A percentile compares a stretch with the other conserved stretches of the same genome.
phyloP scores from a whole-genome alignment of 2,888 invertebrate genomes.

The Thecophora atra region DNA sequence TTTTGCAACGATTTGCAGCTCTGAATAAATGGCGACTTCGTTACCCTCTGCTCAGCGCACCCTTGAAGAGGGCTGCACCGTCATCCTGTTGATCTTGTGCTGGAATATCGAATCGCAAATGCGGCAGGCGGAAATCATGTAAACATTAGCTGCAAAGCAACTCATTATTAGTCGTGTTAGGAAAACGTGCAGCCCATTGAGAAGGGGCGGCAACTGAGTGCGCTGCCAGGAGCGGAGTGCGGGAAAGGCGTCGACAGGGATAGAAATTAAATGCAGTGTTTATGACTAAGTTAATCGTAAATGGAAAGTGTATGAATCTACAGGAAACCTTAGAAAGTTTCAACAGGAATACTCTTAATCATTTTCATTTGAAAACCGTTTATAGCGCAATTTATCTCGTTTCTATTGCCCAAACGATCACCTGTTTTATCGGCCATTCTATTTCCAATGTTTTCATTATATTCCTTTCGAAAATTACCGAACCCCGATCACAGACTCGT shows the following conservation, averaged over 20 bases:
- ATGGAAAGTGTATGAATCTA: too few relatives aligned
- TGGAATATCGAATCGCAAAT: conserved; percentile 37
- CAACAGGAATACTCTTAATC: too few relatives aligned
- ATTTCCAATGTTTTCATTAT: too few relatives aligned
- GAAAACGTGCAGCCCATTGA: conserved; percentile 44
- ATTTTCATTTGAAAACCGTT: too few relatives aligned
- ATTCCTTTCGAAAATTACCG: too few relatives aligned
- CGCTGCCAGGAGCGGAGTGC: conserved; percentile 26
- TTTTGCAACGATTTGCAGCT: conserved; percentile 54
- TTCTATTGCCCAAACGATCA: too few relatives aligned
- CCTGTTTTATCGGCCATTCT: too few relatives aligned
- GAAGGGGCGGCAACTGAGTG: conserved; percentile 34
- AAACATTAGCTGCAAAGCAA: conserved; percentile 54
- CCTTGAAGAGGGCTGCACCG: not conserved
- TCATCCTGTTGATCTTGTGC: conserved; percentile 33
- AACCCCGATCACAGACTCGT: too few relatives aligned
- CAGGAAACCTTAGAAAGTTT: too few relatives aligned
- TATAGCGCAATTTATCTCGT: too few relatives aligned
- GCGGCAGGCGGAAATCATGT: conserved; percentile 48
- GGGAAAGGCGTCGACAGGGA: not conserved
- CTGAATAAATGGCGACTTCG: conserved; percentile 18
- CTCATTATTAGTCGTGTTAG: conserved; percentile 52
- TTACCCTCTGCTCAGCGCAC: not conserved
- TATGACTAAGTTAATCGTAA: conserved; percentile 32
- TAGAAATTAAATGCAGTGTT: not conserved